Percentiles rank a stretch among this genome's conserved stretches.
phyloP scores from a whole-genome alignment of 2,888 invertebrate species.

The Drosophila lutescens region DNA sequence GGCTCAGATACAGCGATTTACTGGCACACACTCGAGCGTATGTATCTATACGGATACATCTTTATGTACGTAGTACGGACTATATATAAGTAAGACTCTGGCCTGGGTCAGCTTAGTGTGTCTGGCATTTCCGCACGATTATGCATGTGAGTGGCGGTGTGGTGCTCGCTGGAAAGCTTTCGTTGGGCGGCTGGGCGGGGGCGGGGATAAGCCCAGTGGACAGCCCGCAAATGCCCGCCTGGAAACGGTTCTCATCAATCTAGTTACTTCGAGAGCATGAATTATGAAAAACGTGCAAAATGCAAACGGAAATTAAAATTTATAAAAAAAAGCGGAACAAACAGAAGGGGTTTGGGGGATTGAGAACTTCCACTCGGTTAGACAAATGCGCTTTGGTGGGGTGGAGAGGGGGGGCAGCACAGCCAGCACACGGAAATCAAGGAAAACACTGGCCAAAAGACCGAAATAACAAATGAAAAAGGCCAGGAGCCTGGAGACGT shows the following conservation, averaged over 20 bases:
- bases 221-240: constrained; percentile 47
- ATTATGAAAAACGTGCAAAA: constrained; percentile 78
- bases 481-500: neutral
- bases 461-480: constrained; percentile 35
- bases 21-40: constrained; percentile 49
- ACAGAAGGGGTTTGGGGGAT: constrained; percentile 16
- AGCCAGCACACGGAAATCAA: constrained; percentile 52
- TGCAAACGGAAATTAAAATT: constrained; percentile 79
- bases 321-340: constrained; percentile 53
- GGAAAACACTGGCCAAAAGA: constrained; percentile 33
- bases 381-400: constrained; percentile 54
- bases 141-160: constrained; percentile 55
- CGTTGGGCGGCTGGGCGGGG: constrained; percentile 11
- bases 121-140: constrained; percentile 77
- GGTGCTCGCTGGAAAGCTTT: constrained; percentile 11
- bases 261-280: constrained; percentile 76
- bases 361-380: constrained; percentile 76
- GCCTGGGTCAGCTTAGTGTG: constrained; percentile 75
- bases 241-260: constrained; percentile 71
- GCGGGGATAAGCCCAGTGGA: constrained; percentile 57
- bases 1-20: constrained; percentile 73
- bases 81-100: constrained; percentile 68
- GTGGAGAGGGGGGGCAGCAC: neutral
- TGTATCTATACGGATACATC: constrained; percentile 1
- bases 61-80: constrained; percentile 3